Evolutionary conservation across 2,888 invertebrate genomes (phyloP), one percentile per base, ranked within the genome.

Genomic region (Synergus umbraculus): DNA sequence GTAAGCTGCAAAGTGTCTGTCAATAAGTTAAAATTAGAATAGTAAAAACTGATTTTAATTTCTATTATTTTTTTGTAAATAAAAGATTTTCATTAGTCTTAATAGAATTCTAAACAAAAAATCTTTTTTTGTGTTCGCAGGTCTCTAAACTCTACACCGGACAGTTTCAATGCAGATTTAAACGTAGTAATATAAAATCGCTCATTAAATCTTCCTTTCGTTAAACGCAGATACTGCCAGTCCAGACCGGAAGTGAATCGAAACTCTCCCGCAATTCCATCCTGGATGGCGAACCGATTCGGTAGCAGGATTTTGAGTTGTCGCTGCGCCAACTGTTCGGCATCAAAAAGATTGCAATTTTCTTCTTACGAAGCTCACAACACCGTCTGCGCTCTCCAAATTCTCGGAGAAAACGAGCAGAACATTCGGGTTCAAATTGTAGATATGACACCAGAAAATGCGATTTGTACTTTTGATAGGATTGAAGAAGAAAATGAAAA

Each of bases 161-260:
- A 91, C 84, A 91, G 89, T 88, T 89, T 88, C 85, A 92, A 91
- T 84, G 86, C 90, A 86, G 91, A 91, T 83, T 86, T 90, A 84
- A 91, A 92, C 81, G 88, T 89, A 82, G 88, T 91, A 78, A 89
- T 91, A 81, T 91, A 89, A 87, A 76, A 80, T 44, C 37, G 8
- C 7, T 13, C 15, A 76, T 15, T 76, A 78, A 81, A 79, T 60
- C 64, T 76, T 84, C 78, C 79, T 78, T 81, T 83, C 67, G 80
- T 83, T 80, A 79, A 37, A 79, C 78, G 41, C 81, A 89, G 87
- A 86, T 86, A 81, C 81, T 85, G 81, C 63, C 82, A 85, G 81
- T 10, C 13, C 15, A 54, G 15, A 79, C 58, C n/a, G 82, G 81
- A 79, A 84, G 77, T 81, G 82, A 83, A 82, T 82, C 79, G 65